These are phyloP conservation scores for Isoperla grammatica DNA, from an alignment of 2,888 invertebrate genomes.

Conservation along the genomic window DNA sequence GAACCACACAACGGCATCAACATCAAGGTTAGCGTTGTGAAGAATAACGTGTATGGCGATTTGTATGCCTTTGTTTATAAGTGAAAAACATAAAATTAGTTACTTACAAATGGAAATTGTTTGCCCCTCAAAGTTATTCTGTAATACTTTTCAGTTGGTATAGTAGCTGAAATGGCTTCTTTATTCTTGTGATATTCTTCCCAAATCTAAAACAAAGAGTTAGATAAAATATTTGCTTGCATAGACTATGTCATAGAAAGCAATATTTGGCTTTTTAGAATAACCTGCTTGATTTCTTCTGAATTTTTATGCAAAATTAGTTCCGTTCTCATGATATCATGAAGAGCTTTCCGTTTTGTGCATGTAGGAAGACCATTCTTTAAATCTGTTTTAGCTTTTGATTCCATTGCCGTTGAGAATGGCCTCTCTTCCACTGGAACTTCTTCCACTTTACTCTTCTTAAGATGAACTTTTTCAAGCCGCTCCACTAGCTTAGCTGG, in stretches of 20 bases:
- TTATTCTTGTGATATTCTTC: slow-evolving; percentile 71
- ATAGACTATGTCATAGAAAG: background rate
- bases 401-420: slow-evolving; percentile 59
- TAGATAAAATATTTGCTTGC: background rate
- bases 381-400: slow-evolving; percentile 48
- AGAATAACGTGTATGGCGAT: too few species aligned
- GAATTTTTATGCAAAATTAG: slow-evolving; percentile 63
- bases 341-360: slow-evolving; percentile 42
- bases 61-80: too few species aligned
- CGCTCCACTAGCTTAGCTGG: slow-evolving; percentile 67
- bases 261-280: background rate
- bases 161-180: slow-evolving; percentile 67
- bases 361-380: slow-evolving; percentile 5
- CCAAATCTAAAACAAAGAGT: slow-evolving; percentile 61
- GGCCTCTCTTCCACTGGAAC: slow-evolving; percentile 43
- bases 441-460: slow-evolving; percentile 21
- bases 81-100: too few species aligned
- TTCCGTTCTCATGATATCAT: slow-evolving; percentile 71
- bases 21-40: too few species aligned
- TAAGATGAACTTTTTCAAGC: slow-evolving; percentile 49
- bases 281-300: slow-evolving; percentile 57
- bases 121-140: slow-evolving; percentile 53
- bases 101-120: slow-evolving; percentile 50
- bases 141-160: slow-evolving; percentile 56
- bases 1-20: too few species aligned